These are phyloP conservation scores for Epizoanthus ramosus DNA, from an alignment of 92 coral and sea anemone species.

Conservation along the genomic window DNA sequence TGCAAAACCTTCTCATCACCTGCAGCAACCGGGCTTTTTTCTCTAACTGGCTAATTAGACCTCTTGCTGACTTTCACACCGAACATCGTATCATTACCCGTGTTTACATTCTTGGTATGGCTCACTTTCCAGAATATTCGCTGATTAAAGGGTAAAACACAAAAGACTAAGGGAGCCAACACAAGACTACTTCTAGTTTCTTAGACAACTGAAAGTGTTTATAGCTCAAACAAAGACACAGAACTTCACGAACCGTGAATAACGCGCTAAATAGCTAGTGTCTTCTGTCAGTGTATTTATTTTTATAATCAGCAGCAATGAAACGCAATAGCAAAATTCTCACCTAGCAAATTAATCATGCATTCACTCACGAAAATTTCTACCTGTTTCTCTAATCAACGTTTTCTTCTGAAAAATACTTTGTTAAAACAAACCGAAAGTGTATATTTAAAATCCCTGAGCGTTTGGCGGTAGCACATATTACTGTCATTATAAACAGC, in stretches of 20 bases:
- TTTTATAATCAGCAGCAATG: slow-evolving; percentile 68
- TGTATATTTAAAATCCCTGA: neutral
- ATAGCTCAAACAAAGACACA: slow-evolving; percentile 20
- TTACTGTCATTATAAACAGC: neutral
- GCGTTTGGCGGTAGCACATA: neutral
- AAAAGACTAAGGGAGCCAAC: slow-evolving; percentile 4
- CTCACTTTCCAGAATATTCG: slow-evolving; percentile 15
- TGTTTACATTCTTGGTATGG: slow-evolving; percentile 21
- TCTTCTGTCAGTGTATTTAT: slow-evolving; percentile 35
- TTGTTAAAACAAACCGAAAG: neutral
- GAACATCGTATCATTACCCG: neutral
- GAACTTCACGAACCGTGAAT: neutral
- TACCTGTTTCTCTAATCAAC: slow-evolving; percentile 19
- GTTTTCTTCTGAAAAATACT: neutral
- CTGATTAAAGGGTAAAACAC: slow-evolving; percentile 15
- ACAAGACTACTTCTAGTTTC: neutral
- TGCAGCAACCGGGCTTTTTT: slow-evolving; percentile 3
- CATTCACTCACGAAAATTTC: slow-evolving; percentile 12
- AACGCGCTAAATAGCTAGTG: slow-evolving; percentile 33
- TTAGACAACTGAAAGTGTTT: slow-evolving; percentile 5
- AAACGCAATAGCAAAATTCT: slow-evolving; percentile 71
- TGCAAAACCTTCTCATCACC: slow-evolving; percentile 28
- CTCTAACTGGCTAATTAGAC: slow-evolving; percentile 24
- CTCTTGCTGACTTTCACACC: slow-evolving; percentile 20
- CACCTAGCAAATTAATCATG: slow-evolving; percentile 67